Conservation (phyloP, 37 sponge, comb jelly and placozoan species). For the Spongilla lacustris region DNA sequence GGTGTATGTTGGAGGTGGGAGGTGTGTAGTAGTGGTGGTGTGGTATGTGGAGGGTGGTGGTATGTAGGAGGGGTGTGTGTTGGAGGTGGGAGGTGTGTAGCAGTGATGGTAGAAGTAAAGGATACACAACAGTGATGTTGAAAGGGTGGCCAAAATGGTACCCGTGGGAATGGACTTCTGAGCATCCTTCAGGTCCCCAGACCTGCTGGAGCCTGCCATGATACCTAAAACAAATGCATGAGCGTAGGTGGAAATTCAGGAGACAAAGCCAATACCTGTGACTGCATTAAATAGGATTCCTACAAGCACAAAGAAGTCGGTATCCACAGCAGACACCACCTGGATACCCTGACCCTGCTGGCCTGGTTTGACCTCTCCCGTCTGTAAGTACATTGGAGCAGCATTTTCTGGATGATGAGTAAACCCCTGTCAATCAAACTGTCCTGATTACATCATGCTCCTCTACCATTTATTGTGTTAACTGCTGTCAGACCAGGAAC, state of each 20-base stretch:
- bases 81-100: not conserved
- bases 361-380: conserved; percentile 82
- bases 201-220: conserved; percentile 98
- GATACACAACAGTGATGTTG: conserved; percentile 92
- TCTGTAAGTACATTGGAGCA: conserved; percentile 33
- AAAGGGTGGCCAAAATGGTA: conserved; percentile 90
- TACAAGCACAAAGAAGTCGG: conserved; percentile 85
- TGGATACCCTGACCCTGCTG: conserved; percentile 48
- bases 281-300: conserved; percentile 98
- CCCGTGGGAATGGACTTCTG: conserved; percentile 97
- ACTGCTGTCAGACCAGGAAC: conserved; percentile 78
- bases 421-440: not conserved
- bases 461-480: conserved; percentile 61
- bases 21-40: not conserved
- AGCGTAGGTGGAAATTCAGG: not conserved
- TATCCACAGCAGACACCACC: conserved; percentile 70
- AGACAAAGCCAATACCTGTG: conserved; percentile 73
- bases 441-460: not conserved
- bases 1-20: not conserved
- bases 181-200: conserved; percentile 97
- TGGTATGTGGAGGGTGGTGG: not conserved
- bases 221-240: conserved; percentile 70
- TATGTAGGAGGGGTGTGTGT: not conserved
- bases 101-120: not conserved
- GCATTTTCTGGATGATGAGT: conserved; percentile 47